A percentile compares a stretch with the other conserved stretches of the same genome.
phyloP scores from a whole-genome alignment of 1,140 invertebrate species.

The Drosophila equinoxialis region DNA sequence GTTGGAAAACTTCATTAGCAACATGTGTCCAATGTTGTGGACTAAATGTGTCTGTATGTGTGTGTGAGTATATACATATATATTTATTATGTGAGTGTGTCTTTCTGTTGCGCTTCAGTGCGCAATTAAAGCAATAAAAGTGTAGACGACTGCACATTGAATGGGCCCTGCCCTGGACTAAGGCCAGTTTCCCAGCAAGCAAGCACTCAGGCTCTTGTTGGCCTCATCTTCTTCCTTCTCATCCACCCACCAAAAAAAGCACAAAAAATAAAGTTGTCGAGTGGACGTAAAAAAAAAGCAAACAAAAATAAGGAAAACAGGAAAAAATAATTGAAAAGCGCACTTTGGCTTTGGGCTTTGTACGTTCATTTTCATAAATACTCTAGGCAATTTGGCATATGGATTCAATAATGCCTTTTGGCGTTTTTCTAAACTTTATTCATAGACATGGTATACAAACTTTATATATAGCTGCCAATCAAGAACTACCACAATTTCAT shows the following conservation, averaged over 20 bases:
- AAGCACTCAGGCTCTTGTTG: constrained; percentile 12
- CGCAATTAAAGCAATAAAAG: constrained; percentile 79
- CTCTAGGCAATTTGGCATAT: neutral
- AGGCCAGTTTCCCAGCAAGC: constrained; percentile 14
- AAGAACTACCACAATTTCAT: too few relatives aligned
- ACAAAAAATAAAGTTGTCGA: constrained; percentile 37
- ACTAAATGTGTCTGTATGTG: constrained; percentile 35
- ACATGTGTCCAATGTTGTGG: constrained; percentile 54
- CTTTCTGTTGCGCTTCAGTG: constrained; percentile 64
- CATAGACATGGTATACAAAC: neutral
- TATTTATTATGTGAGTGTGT: constrained; percentile 42
- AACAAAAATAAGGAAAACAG: constrained; percentile 27
- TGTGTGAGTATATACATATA: constrained; percentile 32
- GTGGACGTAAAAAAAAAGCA: constrained; percentile 42
- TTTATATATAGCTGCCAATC: too few relatives aligned
- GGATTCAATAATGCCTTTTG: constrained; percentile 2
- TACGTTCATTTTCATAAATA: constrained; percentile 27
- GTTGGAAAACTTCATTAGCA: constrained; percentile 74
- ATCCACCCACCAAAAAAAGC: constrained; percentile 15
- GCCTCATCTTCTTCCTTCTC: constrained; percentile 4
- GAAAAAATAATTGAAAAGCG: constrained; percentile 72
- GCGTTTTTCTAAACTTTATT: neutral
- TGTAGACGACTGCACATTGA: constrained; percentile 69
- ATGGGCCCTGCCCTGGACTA: constrained; percentile 50
- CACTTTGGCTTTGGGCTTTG: constrained; percentile 48